These are phyloP conservation scores for Ctenoplectra terminalis DNA, from an alignment of 1,140 invertebrate genomes.

Conservation along the genomic window DNA sequence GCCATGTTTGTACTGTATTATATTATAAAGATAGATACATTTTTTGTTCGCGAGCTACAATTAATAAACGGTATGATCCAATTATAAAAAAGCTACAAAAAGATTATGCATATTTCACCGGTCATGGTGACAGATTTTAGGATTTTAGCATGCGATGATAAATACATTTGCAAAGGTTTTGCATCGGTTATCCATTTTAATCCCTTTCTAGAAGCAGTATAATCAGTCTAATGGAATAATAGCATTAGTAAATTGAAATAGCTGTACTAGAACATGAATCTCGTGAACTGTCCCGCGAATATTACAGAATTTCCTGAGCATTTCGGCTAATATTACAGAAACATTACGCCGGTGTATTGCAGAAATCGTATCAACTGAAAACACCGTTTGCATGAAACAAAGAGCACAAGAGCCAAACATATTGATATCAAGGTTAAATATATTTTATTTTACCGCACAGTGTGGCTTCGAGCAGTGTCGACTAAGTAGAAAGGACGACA, in stretches of 20 bases:
- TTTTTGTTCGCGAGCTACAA: too few relatives aligned
- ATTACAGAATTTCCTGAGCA: neutral
- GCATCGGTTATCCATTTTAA: neutral
- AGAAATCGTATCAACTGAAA: neutral
- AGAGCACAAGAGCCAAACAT: too few relatives aligned
- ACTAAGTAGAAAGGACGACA: too few relatives aligned
- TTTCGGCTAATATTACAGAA: neutral
- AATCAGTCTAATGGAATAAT: neutral
- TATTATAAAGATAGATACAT: too few relatives aligned
- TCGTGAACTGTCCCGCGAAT: neutral
- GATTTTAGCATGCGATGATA: neutral
- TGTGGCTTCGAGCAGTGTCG: too few relatives aligned
- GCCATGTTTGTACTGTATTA: too few relatives aligned
- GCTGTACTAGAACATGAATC: constrained; percentile 1
- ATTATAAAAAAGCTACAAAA: neutral
- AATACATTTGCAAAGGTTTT: neutral
- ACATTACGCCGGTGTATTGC: neutral
- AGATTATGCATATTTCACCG: neutral
- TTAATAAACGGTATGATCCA: too few relatives aligned
- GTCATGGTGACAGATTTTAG: neutral
- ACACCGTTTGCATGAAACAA: neutral
- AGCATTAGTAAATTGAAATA: constrained; percentile 9
- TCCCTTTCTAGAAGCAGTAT: neutral
- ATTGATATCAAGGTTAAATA: too few relatives aligned
- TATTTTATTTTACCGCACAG: too few relatives aligned